phyloP scores from a whole-genome alignment of 2,113 vertebrate species.

The Platichthys stellatus region DNA sequence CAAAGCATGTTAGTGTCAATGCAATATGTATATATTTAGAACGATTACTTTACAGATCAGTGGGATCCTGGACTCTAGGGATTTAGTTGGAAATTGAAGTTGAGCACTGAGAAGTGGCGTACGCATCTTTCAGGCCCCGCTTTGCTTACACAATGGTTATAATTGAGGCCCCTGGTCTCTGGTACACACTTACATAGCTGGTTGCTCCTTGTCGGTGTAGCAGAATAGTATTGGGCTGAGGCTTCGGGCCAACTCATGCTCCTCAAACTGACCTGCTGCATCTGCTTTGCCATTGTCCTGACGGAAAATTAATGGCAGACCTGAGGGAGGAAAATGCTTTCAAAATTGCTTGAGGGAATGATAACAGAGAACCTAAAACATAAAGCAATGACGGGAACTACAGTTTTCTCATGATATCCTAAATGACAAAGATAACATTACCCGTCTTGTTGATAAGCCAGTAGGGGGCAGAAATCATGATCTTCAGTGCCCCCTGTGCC shows the following conservation, averaged over 20 bases:
- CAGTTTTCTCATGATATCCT: neutral
- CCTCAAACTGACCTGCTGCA: conserved; percentile 95
- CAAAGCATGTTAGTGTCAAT: too few species aligned
- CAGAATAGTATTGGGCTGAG: conserved; percentile 96
- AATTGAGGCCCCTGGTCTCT: neutral
- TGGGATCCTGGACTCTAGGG: too few species aligned
- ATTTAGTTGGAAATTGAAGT: too few species aligned
- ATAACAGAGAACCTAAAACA: neutral
- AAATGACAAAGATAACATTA: conserved; percentile 47
- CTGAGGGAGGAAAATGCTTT: conserved; percentile 71
- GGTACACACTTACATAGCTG: conserved; percentile 88
- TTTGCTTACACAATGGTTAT: too few species aligned
- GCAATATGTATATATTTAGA: too few species aligned
- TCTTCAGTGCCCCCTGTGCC: conserved; percentile 93
- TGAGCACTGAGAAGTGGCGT: too few species aligned
- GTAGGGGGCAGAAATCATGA: conserved; percentile 93
- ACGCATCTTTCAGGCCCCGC: too few species aligned
- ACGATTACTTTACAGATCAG: too few species aligned
- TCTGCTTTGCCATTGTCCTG: conserved; percentile 95
- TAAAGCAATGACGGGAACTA: neutral
- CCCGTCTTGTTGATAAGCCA: conserved; percentile 98
- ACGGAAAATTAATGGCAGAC: conserved; percentile 95
- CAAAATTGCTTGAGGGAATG: neutral
- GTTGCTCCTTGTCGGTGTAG: conserved; percentile 97
- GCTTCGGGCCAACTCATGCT: conserved; percentile 95